Conservation (phyloP, 2,888 invertebrate species). For the Lordiphosa andalusiaca region DNA sequence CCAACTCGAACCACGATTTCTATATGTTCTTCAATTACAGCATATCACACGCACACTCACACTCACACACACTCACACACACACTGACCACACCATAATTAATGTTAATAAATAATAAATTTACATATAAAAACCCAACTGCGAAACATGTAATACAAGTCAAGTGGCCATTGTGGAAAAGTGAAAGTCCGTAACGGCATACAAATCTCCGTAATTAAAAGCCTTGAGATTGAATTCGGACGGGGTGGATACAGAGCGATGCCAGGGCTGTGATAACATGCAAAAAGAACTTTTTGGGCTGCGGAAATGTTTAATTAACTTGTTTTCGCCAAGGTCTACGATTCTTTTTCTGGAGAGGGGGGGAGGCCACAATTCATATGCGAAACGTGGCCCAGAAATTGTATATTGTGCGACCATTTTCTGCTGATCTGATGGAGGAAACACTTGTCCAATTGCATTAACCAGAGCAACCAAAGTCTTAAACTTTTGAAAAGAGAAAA, state of each 20-base stretch:
- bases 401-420: conserved; percentile 39
- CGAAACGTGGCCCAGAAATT: conserved; percentile 60
- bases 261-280: conserved; percentile 60
- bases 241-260: conserved; percentile 29
- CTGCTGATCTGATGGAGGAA: conserved; percentile 24
- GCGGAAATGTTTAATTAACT: conserved; percentile 71
- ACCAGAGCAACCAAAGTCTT: conserved; percentile 24
- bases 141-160: conserved; percentile 52
- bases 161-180: conserved; percentile 39
- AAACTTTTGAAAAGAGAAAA: conserved; percentile 44
- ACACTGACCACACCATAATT: conserved; percentile 63
- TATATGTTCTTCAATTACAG: conserved; percentile 31
- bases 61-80: conserved; percentile 17
- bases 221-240: conserved; percentile 16
- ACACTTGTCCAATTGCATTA: conserved; percentile 46
- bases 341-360: neutral
- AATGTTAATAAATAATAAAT: conserved; percentile 74
- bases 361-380: conserved; percentile 57
- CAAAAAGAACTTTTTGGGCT: conserved; percentile 36
- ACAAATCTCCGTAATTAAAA: conserved; percentile 72
- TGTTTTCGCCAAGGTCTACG: conserved; percentile 60
- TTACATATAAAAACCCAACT: conserved; percentile 55
- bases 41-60: conserved; percentile 14
- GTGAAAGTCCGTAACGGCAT: conserved; percentile 60
- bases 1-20: conserved; percentile 10